Evolutionary conservation across 2,888 invertebrate genomes (phyloP).

Genomic region (Ptilodon capucinus): DNA sequence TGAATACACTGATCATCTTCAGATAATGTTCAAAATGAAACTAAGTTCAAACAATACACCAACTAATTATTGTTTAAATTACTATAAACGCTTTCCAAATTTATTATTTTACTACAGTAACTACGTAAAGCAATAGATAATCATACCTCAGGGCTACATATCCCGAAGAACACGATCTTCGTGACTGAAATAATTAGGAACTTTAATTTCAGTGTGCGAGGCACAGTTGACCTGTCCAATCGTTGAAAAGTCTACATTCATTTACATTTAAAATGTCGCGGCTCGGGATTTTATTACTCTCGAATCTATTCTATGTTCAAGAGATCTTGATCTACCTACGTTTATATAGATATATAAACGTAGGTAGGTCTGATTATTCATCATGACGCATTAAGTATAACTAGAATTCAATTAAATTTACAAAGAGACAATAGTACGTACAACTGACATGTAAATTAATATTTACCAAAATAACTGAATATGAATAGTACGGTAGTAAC

Average conservation of each 20-base stretch:
- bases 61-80: neutral
- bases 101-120: neutral
- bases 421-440: no score
- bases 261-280: neutral
- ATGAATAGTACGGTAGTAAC: no score
- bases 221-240: neutral
- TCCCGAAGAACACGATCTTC: neutral
- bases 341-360: no score
- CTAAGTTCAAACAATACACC: neutral
- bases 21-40: slow-evolving; percentile 20
- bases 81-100: no score
- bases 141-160: neutral
- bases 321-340: no score
- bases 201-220: neutral
- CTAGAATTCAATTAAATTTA: neutral
- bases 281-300: no score
- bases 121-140: neutral
- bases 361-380: no score
- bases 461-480: no score
- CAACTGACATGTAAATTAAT: no score
- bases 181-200: neutral
- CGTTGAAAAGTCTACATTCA: neutral
- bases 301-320: no score
- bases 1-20: slow-evolving; percentile 47
- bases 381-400: no score